phyloP scores from a whole-genome alignment of 2,113 vertebrate species.

The Scolopax mira region DNA sequence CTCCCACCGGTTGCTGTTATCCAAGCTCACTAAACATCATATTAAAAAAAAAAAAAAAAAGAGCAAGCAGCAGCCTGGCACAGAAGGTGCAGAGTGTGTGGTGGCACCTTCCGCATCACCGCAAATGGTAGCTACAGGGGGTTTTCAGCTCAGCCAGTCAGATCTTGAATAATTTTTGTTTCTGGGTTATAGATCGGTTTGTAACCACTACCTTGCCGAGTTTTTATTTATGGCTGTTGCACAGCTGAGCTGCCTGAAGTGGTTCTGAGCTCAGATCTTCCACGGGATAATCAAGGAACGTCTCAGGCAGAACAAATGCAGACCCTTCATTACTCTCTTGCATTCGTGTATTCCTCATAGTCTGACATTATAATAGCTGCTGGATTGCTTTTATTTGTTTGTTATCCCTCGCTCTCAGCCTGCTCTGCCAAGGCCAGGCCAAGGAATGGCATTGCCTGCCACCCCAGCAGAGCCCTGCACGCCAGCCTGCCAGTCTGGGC shows the following conservation, averaged over 20 bases:
- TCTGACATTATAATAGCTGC: neutral
- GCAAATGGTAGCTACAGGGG: neutral
- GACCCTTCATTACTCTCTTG: no score
- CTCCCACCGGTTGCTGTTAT: neutral
- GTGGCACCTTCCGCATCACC: neutral
- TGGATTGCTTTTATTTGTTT: neutral
- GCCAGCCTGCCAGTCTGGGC: neutral
- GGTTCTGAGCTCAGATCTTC: neutral
- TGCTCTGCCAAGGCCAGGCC: rapidly evolving
- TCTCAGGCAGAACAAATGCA: neutral
- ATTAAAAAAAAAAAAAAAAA: neutral
- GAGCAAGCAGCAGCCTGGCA: neutral
- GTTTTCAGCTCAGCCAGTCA: neutral
- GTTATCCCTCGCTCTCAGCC: neutral
- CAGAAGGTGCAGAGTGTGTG: rapidly evolving
- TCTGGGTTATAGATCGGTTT: neutral
- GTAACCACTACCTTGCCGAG: neutral
- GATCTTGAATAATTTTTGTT: neutral
- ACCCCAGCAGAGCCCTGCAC: neutral
- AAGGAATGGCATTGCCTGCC: rapidly evolving
- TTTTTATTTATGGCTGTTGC: neutral
- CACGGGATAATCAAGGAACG: neutral
- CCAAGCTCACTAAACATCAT: neutral
- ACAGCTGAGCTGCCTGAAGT: neutral
- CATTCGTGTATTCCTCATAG: neutral